These are phyloP conservation scores for Thereva nobilitata DNA, from an alignment of 2,888 invertebrate genomes.

Conservation along the genomic window DNA sequence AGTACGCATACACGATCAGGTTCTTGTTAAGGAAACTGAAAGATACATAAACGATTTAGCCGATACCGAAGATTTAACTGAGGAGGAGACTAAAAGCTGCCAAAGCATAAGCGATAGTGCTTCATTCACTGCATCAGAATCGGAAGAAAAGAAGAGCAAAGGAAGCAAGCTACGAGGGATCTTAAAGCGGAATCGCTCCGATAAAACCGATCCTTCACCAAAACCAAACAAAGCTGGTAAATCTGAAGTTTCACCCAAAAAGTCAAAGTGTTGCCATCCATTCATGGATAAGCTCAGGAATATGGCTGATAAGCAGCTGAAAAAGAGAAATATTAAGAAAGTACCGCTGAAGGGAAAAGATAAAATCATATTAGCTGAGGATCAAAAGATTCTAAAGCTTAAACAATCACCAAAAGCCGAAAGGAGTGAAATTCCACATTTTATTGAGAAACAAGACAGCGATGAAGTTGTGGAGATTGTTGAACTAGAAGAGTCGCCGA, in stretches of 20 bases:
- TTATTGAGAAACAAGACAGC: constrained; percentile 58
- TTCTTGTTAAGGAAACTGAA: constrained; percentile 56
- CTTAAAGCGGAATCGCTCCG: constrained; percentile 57
- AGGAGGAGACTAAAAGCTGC: constrained; percentile 47
- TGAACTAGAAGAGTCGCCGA: constrained; percentile 57
- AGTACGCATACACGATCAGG: constrained; percentile 58
- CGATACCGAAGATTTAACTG: constrained; percentile 50
- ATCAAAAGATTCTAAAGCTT: constrained; percentile 65
- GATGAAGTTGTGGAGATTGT: constrained; percentile 57
- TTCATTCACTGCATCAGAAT: constrained; percentile 55
- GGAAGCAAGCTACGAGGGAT: constrained; percentile 59
- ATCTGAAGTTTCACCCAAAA: constrained; percentile 57
- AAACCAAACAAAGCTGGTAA: constrained; percentile 6
- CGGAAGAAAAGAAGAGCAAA: constrained; percentile 51
- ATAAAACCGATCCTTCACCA: constrained; percentile 12
- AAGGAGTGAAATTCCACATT: constrained; percentile 58
- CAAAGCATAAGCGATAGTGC: constrained; percentile 51
- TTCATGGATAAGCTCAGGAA: constrained; percentile 68
- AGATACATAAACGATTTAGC: constrained; percentile 57
- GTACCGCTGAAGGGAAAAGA: constrained; percentile 57
- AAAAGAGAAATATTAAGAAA: constrained; percentile 57
- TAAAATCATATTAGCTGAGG: constrained; percentile 59
- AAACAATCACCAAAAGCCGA: constrained; percentile 67
- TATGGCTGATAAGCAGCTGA: constrained; percentile 66
- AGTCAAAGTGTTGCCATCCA: constrained; percentile 63